Base-by-base conservation (phyloP, 2,797 vertebrate genomes). In the Smutsia gigantea region DNA sequence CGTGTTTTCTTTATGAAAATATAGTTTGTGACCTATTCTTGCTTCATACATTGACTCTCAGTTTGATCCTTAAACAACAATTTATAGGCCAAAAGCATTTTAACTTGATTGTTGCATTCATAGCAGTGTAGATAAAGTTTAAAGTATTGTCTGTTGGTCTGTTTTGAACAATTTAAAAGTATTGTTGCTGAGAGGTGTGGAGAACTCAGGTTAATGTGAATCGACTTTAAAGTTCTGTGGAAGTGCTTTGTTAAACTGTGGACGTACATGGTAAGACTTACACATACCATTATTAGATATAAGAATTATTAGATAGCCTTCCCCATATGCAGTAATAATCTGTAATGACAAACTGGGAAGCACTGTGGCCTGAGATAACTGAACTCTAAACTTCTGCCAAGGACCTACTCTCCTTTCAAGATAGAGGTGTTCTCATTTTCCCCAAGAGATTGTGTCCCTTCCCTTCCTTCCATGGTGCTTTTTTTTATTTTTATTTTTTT, bases 1-100 rank as follows among this genome's bases (percentile, higher is more conserved):
- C 12, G 2, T 87, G 17, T 84, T 93, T 89, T 82, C 66, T 96
- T 82, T 29, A 71, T 51, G 39, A 92, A 87, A 95, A 92, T 91
- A 55, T 10, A 69, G 39, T 91, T 85, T 82, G 18, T 90, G 49
- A 55, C 69, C 25, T 92, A n/a, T 37, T 93, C 4, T 95, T 90
- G 51, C 39, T 27, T 94, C 10, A 0, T 51, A 87, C 46, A 31
- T 29, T 84, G 42, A 87, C 37, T 42, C 31, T 94, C 42, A 74
- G 18, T 75, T 87, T 90, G n/a, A 63, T 81, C 39, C 29, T 81
- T 94, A 46, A 61, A 37, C 23, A 96, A 1, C 39, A 63, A 13
- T 68, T 89, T 89, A 64, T 87, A 72, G 37, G 18, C 69, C 75
- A 57, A 82, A 82, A 95, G 61, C 29, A 71, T 95, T 90, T 75